These are phyloP conservation scores for Calyptomena viridis DNA, from an alignment of 2,113 vertebrate genomes.

Conservation along the genomic window DNA sequence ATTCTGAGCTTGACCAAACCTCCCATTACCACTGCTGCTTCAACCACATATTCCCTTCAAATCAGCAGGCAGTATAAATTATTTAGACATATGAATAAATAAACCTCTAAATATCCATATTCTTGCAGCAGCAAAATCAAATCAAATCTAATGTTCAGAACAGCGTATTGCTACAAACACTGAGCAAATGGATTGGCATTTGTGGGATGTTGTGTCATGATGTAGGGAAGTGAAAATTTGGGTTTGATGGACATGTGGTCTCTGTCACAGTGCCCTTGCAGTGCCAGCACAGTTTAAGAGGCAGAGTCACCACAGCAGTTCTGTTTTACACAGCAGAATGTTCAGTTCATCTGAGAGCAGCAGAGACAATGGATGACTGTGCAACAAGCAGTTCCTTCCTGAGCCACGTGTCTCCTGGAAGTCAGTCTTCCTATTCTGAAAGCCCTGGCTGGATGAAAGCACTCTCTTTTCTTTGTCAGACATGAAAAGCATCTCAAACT, in stretches of 20 bases:
- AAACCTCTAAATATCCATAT: neutral
- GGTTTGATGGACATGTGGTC: constrained; percentile 89
- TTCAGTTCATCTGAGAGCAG: constrained; percentile 69
- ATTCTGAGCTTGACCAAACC: neutral
- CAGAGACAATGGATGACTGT: constrained; percentile 20
- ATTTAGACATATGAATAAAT: neutral
- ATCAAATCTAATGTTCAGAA: neutral
- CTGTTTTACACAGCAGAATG: constrained; percentile 66
- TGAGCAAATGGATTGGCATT: neutral
- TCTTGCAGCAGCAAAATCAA: neutral
- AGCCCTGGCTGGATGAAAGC: neutral
- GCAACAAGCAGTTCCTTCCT: neutral
- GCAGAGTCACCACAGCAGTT: constrained; percentile 73
- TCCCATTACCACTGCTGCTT: neutral
- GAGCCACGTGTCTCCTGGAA: neutral
- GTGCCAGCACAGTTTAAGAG: constrained; percentile 74
- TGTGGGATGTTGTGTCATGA: neutral
- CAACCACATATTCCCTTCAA: neutral
- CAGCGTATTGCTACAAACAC: neutral
- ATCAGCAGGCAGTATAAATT: neutral
- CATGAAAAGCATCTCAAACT: neutral
- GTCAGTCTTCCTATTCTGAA: neutral
- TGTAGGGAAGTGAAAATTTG: constrained; percentile 65
- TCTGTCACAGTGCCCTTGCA: constrained; percentile 74
- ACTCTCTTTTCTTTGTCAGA: neutral